phyloP scores from a whole-genome alignment of 35 echinoderm and acorn worm genomes.

The Diadema setosum region DNA sequence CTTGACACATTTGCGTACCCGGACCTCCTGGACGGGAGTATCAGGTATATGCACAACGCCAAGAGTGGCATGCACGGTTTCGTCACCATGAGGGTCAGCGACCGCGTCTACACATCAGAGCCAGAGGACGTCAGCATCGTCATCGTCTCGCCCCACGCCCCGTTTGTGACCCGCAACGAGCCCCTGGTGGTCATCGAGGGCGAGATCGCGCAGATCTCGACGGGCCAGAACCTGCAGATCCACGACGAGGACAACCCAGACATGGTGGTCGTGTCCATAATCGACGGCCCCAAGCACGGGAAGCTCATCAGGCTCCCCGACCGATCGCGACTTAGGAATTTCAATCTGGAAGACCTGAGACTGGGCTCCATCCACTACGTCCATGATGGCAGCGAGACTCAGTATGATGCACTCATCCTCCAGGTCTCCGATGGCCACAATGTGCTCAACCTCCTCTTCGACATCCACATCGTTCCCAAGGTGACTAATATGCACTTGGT shows the following conservation, averaged over 20 bases:
- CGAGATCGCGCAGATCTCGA: slow-evolving; percentile 51
- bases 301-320: slow-evolving; percentile 54
- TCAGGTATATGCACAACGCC: slow-evolving; percentile 70
- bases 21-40: slow-evolving; percentile 61
- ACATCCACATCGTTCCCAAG: slow-evolving; percentile 77
- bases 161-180: slow-evolving; percentile 79
- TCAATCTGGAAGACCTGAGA: slow-evolving; percentile 48
- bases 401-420: slow-evolving; percentile 60
- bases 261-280: slow-evolving; percentile 55
- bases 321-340: slow-evolving; percentile 18
- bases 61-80: slow-evolving; percentile 48
- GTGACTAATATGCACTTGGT: too few relatives aligned
- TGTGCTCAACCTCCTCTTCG: slow-evolving; percentile 82
- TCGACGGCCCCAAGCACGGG: slow-evolving; percentile 83
- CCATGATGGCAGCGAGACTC: slow-evolving; percentile 87
- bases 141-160: slow-evolving; percentile 63
- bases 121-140: slow-evolving; percentile 66
- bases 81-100: slow-evolving; percentile 73
- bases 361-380: slow-evolving; percentile 66
- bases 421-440: slow-evolving; percentile 95
- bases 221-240: slow-evolving; percentile 64
- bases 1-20: slow-evolving; percentile 69
- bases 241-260: slow-evolving; percentile 89
- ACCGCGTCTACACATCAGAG: slow-evolving; percentile 62
- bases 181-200: slow-evolving; percentile 89